Conservation (phyloP, 2,888 invertebrate genomes). For the Neocrepidodera transversa region DNA sequence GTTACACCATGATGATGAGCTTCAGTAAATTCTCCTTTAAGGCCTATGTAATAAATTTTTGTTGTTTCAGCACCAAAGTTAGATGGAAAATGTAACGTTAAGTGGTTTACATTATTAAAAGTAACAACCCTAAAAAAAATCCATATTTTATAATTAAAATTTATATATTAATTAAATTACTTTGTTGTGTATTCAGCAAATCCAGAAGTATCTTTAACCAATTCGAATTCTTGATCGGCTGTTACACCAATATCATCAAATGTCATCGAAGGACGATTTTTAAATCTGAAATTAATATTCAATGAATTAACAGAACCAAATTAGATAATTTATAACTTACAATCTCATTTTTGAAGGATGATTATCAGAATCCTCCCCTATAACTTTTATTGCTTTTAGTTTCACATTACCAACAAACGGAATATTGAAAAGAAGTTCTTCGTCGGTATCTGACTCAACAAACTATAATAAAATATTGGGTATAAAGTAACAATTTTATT, state of each 20-base stretch:
- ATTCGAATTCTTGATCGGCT: slow-evolving; percentile 90
- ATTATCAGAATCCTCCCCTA: slow-evolving; percentile 85
- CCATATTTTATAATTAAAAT: slow-evolving; percentile 2
- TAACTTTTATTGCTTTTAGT: slow-evolving; percentile 89
- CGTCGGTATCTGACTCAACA: slow-evolving; percentile 96
- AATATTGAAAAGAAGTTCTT: slow-evolving; percentile 94
- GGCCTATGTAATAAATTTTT: slow-evolving; percentile 90
- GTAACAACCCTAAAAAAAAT: slow-evolving; percentile 79
- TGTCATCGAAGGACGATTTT: slow-evolving; percentile 92
- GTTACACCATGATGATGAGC: slow-evolving; percentile 88
- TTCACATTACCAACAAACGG: slow-evolving; percentile 97
- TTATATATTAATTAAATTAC: slow-evolving; percentile 64
- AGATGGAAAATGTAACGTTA: slow-evolving; percentile 88
- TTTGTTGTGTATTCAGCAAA: slow-evolving; percentile 88
- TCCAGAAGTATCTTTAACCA: slow-evolving; percentile 80
- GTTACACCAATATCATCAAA: slow-evolving; percentile 83
- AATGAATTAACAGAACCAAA: background rate
- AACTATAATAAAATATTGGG: slow-evolving; percentile 73
- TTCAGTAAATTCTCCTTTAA: slow-evolving; percentile 90
- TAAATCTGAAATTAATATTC: slow-evolving; percentile 71
- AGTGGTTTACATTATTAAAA: slow-evolving; percentile 88
- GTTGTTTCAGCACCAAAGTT: slow-evolving; percentile 89
- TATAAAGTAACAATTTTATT: no score
- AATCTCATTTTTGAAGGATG: slow-evolving; percentile 88
- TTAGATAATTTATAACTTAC: slow-evolving; percentile 65